Conservation (phyloP, 2,888 invertebrate genomes). For the Achlya flavicornis region DNA sequence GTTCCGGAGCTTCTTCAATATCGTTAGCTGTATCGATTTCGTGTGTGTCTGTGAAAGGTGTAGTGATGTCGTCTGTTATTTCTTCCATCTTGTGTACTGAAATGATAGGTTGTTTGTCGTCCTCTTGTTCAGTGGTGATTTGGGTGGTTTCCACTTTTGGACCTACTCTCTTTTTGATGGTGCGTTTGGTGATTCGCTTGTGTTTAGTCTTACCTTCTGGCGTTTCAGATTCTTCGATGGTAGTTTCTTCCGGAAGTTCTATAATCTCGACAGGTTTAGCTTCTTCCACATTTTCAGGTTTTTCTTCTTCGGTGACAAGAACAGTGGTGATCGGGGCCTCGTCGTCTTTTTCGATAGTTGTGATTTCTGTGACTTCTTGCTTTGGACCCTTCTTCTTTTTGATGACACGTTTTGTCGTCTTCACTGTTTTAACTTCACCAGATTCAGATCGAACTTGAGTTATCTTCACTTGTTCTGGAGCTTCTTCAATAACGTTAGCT, state of each 20-base stretch:
- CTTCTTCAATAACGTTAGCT: slow-evolving; percentile 42
- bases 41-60: slow-evolving; percentile 25
- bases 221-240: slow-evolving; percentile 24
- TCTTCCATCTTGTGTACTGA: slow-evolving; percentile 43
- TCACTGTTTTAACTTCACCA: slow-evolving; percentile 45
- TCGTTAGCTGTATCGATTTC: slow-evolving; percentile 40
- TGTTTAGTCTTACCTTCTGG: slow-evolving; percentile 45
- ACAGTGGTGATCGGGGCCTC: slow-evolving; percentile 23
- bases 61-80: slow-evolving; percentile 39
- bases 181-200: slow-evolving; percentile 33
- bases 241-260: slow-evolving; percentile 39
- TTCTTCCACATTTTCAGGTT: slow-evolving; percentile 17
- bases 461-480: slow-evolving; percentile 27
- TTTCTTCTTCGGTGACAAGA: slow-evolving; percentile 19
- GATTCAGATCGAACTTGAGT: slow-evolving; percentile 32
- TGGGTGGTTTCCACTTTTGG: slow-evolving; percentile 57
- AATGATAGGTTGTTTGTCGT: slow-evolving; percentile 42
- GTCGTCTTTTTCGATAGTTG: slow-evolving; percentile 24
- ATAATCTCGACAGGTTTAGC: slow-evolving; percentile 37
- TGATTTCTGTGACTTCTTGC: slow-evolving; percentile 34
- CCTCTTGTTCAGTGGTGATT: slow-evolving; percentile 47
- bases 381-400: slow-evolving; percentile 44
- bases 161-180: slow-evolving; percentile 49
- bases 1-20: slow-evolving; percentile 40
- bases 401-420: slow-evolving; percentile 39